Base-by-base conservation (phyloP, 1,140 invertebrate genomes). In the Andrena cerasifolii region DNA sequence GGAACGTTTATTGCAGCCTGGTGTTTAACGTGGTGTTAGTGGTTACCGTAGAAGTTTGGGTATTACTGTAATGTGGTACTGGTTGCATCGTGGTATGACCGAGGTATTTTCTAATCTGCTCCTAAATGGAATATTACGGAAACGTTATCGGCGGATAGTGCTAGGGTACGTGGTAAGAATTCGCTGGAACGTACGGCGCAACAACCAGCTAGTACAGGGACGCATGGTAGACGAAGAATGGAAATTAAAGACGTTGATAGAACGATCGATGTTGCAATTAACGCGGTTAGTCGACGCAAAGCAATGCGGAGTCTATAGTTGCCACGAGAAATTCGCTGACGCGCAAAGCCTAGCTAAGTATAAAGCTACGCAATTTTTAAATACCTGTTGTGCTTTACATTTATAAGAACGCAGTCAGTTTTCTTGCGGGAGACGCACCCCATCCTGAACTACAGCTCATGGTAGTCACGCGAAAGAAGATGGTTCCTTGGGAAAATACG, bases 341-440 rank as follows among this genome's bases (percentile, higher is more conserved):
- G 8, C 36, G 62, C 71, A 73, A 36, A 53, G 56, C 58, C 72
- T 65, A 74, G 72, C 72, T 62, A 54, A 74, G 47, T 66, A 74
- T 24, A 56, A 33, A 75, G 62, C 72, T 36, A 67, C 21, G 72
- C 72, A 75, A 67, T 75, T 67, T 67, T 66, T 75, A 26, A n/a
- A 67, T 56, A 75, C 3, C 28, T 33, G 26, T 49, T 62, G 7
- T 1, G 56, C 58, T 62, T 75, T 24, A 26, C 0, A 26, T 16
- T 53, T 49, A 21, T 40, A 28, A 10, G 43, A 28, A 1, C 21
- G 21, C 12, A 5, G 24, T 51, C 31, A 54, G 59, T 74, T 74
- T 74, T 74, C 71, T 43, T n/a, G 5, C 6, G 33, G 61, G 26
- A n/a, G 3, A 71, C 16, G n/a, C n/a, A n/a, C n/a, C n/a, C n/a